phyloP scores from a whole-genome alignment of 53 echinoderm and acorn worm genomes.

The Henricia sp. region DNA sequence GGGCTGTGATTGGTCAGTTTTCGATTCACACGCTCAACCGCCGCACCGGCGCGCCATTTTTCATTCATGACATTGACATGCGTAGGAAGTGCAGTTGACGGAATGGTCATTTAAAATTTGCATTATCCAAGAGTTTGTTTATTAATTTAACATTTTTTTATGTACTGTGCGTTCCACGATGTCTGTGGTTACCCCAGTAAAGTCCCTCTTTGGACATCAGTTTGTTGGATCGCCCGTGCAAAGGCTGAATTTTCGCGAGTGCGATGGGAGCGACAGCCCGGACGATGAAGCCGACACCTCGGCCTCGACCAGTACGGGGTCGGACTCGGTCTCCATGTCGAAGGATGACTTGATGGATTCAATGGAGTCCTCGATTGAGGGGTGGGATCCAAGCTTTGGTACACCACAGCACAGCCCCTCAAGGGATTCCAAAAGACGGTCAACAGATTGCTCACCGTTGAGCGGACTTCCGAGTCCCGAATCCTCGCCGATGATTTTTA shows the following conservation, averaged over 20 bases:
- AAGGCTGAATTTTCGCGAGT: conserved; percentile 82
- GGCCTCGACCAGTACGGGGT: conserved; percentile 42
- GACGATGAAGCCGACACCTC: conserved; percentile 62
- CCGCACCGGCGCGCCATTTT: conserved; percentile 55
- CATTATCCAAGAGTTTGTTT: no score
- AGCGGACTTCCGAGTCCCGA: conserved; percentile 62
- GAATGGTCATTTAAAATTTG: no score
- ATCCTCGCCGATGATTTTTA: conserved; percentile 60
- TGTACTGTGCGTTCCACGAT: conserved; percentile 27
- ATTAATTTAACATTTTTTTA: conserved; percentile 1
- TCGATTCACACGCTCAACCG: conserved; percentile 29
- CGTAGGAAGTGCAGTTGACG: no score
- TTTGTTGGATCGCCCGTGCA: conserved; percentile 71
- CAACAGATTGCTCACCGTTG: conserved; percentile 45
- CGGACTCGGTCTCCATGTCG: conserved; percentile 61
- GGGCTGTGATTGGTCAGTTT: conserved; percentile 53
- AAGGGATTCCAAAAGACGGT: conserved; percentile 40
- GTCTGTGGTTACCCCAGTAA: conserved; percentile 67
- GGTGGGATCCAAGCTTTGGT: conserved; percentile 89
- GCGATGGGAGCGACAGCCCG: conserved; percentile 74
- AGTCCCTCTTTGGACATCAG: conserved; percentile 59
- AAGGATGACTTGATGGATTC: conserved; percentile 58
- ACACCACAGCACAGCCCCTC: conserved; percentile 87
- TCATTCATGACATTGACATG: no score
- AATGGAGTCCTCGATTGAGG: conserved; percentile 65